These are phyloP conservation scores for Platorchestia sp. DNA, from an alignment of 1,140 invertebrate species.

Conservation along the genomic window DNA sequence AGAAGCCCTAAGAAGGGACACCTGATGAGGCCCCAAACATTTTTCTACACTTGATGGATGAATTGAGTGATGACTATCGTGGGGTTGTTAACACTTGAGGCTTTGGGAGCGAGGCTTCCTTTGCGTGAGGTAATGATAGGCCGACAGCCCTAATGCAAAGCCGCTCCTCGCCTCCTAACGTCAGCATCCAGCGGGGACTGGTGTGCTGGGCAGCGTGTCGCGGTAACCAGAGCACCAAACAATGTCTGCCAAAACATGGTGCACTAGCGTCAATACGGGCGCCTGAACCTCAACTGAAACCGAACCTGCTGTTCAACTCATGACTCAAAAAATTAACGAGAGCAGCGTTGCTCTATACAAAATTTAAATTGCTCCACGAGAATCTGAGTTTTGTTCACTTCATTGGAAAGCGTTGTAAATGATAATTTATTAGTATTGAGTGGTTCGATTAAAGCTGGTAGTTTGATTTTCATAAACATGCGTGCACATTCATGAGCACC, in stretches of 20 bases:
- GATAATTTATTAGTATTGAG: not conserved
- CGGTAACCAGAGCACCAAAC: not conserved
- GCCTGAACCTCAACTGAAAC: not conserved
- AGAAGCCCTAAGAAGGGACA: slow-evolving; percentile 53
- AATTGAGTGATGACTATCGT: slow-evolving; percentile 55
- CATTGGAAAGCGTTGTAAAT: not conserved
- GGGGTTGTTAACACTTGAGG: slow-evolving; percentile 49
- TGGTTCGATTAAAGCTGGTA: not conserved
- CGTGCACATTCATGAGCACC: not conserved
- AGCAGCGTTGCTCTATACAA: not conserved
- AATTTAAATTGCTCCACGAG: not conserved
- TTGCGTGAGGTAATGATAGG: slow-evolving; percentile 16
- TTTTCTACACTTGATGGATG: slow-evolving; percentile 55
- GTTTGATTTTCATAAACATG: not conserved
- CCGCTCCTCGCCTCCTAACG: not conserved
- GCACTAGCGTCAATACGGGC: not conserved
- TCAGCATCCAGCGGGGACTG: not conserved
- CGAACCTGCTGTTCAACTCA: not conserved
- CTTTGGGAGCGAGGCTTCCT: slow-evolving; percentile 9
- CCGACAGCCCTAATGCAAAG: slow-evolving; percentile 32
- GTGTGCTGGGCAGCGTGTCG: not conserved
- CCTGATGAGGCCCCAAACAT: slow-evolving; percentile 54
- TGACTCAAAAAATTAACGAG: not conserved
- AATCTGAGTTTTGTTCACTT: not conserved
- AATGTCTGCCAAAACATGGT: not conserved